Evolutionary conservation across 1,140 invertebrate genomes (phyloP).

Genomic region (Ostrea denselamellosa): DNA sequence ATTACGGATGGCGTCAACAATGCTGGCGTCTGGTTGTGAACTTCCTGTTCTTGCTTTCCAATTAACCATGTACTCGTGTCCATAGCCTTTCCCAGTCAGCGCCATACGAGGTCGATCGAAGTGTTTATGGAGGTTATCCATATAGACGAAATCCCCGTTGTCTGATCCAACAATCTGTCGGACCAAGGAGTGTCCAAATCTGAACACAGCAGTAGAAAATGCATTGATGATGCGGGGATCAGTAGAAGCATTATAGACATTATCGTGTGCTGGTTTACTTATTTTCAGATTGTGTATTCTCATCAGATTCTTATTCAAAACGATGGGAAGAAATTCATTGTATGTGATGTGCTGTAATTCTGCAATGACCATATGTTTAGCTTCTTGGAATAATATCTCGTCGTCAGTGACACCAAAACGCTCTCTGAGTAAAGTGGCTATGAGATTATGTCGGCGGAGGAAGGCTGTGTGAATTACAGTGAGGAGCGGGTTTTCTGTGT

Average conservation of each 20-base stretch:
- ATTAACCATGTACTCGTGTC: conserved; percentile 5
- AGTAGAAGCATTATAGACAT: conserved; percentile 86
- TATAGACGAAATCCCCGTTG: background rate
- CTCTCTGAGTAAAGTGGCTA: background rate
- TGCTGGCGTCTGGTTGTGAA: background rate
- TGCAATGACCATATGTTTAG: conserved; percentile 87
- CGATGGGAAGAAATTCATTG: conserved; percentile 88
- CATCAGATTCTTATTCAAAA: conserved; percentile 16
- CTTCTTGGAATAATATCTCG: conserved; percentile 84
- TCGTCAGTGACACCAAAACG: background rate
- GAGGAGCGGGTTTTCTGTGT: background rate
- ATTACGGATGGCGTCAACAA: conserved; percentile 34
- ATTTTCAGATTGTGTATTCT: background rate
- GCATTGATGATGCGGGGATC: conserved; percentile 90
- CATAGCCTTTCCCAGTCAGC: background rate
- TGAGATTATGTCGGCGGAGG: conserved; percentile 24
- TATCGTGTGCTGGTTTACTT: background rate
- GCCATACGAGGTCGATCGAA: conserved; percentile 17
- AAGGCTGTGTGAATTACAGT: conserved; percentile 35
- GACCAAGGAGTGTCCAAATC: conserved; percentile 79
- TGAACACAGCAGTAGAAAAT: conserved; percentile 80
- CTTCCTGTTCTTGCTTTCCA: conserved; percentile 18
- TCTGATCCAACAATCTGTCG: conserved; percentile 1
- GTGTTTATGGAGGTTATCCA: background rate
- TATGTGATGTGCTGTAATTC: conserved; percentile 90